A percentile compares a stretch with the other conserved stretches of the same genome.
Conservation (phyloP, 2,113 vertebrate genomes). For the Macquaria australasica region DNA sequence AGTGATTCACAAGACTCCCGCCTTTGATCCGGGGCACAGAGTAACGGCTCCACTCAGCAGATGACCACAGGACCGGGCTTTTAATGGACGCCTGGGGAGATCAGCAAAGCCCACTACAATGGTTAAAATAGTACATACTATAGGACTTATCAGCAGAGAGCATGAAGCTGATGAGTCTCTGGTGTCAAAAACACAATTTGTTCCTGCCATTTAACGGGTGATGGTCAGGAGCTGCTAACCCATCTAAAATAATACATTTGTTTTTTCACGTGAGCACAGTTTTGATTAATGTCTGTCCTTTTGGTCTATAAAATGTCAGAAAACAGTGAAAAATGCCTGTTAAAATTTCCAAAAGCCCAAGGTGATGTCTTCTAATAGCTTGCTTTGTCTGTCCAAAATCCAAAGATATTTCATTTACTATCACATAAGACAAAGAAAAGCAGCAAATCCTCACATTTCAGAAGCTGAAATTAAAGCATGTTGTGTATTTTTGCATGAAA, state of each 20-base stretch:
- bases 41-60: not conserved
- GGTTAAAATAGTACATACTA: not conserved
- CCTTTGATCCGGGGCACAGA: conserved; percentile 27
- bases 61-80: conserved; percentile 25
- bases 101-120: not conserved
- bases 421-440: not conserved
- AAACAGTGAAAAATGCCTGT: not conserved
- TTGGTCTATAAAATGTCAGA: not conserved
- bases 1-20: conserved; percentile 66
- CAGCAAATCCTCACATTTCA: not conserved
- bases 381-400: no score
- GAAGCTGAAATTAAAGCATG: not conserved
- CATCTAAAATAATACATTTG: not conserved
- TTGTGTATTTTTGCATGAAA: not conserved
- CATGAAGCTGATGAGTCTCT: not conserved
- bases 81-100: conserved; percentile 1
- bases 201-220: not conserved
- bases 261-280: not conserved
- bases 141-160: not conserved
- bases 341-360: not conserved
- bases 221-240: not conserved
- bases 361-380: not conserved
- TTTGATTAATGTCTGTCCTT: not conserved
- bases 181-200: not conserved
- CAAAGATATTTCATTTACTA: not conserved